Conservation (phyloP, 2,113 vertebrate species). For the Rana temporaria region DNA sequence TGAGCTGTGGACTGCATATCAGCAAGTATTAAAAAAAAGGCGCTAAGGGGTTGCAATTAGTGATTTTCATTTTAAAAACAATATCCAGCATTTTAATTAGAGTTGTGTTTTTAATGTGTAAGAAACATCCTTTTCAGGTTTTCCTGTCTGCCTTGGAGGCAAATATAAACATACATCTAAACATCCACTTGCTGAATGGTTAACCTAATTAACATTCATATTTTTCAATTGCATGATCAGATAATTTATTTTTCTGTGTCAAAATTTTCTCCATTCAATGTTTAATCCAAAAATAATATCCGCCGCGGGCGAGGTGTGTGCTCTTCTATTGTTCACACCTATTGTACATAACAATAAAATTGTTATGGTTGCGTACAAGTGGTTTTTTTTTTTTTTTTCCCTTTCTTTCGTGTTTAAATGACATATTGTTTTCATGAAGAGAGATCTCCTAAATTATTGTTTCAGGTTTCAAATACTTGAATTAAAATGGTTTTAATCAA, state of each 20-base stretch:
- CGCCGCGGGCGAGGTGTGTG: background rate
- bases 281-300: conserved; percentile 6
- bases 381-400: background rate
- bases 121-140: too few species aligned
- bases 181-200: background rate
- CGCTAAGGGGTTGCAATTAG: too few species aligned
- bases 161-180: background rate
- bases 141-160: too few species aligned
- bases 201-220: background rate
- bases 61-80: too few species aligned
- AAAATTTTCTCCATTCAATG: background rate
- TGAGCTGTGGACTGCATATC: too few species aligned
- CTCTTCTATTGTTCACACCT: background rate
- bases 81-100: too few species aligned
- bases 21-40: too few species aligned
- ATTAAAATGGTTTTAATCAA: conserved; percentile 31
- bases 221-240: background rate
- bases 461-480: conserved; percentile 3
- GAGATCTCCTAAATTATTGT: background rate
- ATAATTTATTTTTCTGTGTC: background rate
- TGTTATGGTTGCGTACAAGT: background rate
- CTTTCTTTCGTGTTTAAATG: background rate
- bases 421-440: background rate
- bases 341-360: background rate
- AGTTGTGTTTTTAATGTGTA: too few species aligned